Percentiles rank a stretch among this genome's conserved stretches.
phyloP scores from a whole-genome alignment of 2,797 vertebrate genomes.

The Kryptolebias ocellatus region DNA sequence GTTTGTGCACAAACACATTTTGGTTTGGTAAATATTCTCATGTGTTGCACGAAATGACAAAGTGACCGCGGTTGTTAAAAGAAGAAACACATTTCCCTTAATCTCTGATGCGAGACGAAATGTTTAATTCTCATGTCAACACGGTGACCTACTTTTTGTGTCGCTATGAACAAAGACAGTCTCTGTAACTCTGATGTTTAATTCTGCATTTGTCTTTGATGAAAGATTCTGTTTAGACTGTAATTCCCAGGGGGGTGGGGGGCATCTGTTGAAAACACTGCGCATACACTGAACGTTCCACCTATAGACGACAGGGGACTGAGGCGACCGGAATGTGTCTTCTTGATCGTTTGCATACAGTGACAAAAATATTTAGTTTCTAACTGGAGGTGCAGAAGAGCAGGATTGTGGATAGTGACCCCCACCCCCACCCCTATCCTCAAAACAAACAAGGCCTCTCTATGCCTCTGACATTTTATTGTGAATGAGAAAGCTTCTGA shows the following conservation, averaged over 20 bases:
- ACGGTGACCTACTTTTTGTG: constrained; percentile 64
- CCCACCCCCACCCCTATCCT: neutral
- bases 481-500: constrained; percentile 58
- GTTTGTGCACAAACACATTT: neutral
- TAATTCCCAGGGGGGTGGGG: constrained; percentile 31
- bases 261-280: constrained; percentile 65
- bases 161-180: constrained; percentile 57
- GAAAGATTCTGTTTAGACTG: constrained; percentile 76
- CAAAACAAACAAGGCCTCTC: constrained; percentile 56
- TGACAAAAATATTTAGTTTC: constrained; percentile 32
- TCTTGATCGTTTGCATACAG: constrained; percentile 12
- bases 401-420: constrained; percentile 11
- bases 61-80: constrained; percentile 16
- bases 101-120: constrained; percentile 32
- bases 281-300: constrained; percentile 40
- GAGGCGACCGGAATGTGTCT: constrained; percentile 53
- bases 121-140: constrained; percentile 48
- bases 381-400: constrained; percentile 20
- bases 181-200: constrained; percentile 70
- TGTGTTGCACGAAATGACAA: constrained; percentile 6
- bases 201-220: constrained; percentile 79
- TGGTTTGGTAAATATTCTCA: neutral
- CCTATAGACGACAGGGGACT: constrained; percentile 63
- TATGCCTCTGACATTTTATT: constrained; percentile 48
- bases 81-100: constrained; percentile 11